Evolutionary conservation across 2,888 invertebrate genomes (phyloP), one percentile per base, ranked within the genome.

Genomic region (Thelaira solivaga): DNA sequence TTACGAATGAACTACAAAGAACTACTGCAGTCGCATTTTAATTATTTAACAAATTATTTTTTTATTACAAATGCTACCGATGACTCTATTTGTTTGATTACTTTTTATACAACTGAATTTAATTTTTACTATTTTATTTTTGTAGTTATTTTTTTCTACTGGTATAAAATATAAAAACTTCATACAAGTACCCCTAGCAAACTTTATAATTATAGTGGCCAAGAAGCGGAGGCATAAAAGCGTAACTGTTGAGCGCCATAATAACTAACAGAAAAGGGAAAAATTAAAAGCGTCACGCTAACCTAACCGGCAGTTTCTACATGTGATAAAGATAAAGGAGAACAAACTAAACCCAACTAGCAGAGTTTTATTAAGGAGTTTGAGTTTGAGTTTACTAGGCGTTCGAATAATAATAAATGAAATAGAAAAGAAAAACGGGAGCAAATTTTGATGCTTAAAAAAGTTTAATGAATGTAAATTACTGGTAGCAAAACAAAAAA

Each of bases 231-330:
- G 61, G 74, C 73, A 74, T 69, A 68, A 72, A 77, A 80, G 78
- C 82, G 82, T 82, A 80, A 79, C 80, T 82, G 80, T 80, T 75
- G 79, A 82, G 76, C 81, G 82, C 82, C 82, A 83, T 81, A 82
- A 76, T 76, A 81, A n/a, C n/a, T n/a, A n/a, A n/a, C n/a, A n/a
- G n/a, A n/a, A n/a, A n/a, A n/a, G n/a, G n/a, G n/a, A 80, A 82
- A 83, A 86, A 86, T 86, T 84, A 81, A 84, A 83, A 84, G 82
- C 84, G 87, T 86, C 86, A 86, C 87, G 87, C 85, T 85, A 86
- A 85, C 85, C 85, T 86, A 85, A n/a, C n/a, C n/a, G n/a, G n/a
- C n/a, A n/a, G n/a, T n/a, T n/a, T n/a, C n/a, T n/a, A n/a, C n/a
- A n/a, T n/a, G n/a, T n/a, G n/a, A n/a, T n/a, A n/a, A n/a, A n/a